Evolutionary conservation across 2,797 vertebrate species (phyloP).

Genomic region (Lophotriccus pileatus): DNA sequence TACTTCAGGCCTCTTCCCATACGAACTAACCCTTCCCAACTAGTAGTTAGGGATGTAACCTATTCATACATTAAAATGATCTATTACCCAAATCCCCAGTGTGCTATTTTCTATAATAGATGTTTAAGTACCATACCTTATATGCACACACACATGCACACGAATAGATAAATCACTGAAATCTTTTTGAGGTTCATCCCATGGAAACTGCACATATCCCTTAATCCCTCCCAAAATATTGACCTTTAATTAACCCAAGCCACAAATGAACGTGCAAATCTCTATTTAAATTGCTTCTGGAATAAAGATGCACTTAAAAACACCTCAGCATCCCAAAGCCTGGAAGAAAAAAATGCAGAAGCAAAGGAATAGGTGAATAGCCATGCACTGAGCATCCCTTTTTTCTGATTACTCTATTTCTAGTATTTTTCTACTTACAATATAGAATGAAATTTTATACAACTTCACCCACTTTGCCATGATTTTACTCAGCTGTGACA

Average conservation of each 20-base stretch:
- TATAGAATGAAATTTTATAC: not conserved
- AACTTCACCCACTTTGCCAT: not conserved
- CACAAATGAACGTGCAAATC: not conserved
- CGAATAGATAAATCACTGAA: slow-evolving; percentile 2
- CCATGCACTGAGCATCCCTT: not conserved
- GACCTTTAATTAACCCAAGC: not conserved
- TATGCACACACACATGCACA: not conserved
- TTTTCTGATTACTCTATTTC: not conserved
- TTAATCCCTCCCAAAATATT: not conserved
- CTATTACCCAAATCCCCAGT: slow-evolving; percentile 34
- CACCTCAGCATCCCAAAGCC: not conserved
- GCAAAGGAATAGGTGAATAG: not conserved
- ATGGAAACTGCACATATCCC: not conserved
- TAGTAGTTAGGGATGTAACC: slow-evolving; percentile 38
- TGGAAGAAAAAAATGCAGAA: not conserved
- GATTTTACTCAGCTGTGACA: not conserved
- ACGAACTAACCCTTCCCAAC: slow-evolving; percentile 28
- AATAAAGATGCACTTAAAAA: not conserved
- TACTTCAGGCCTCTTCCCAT: slow-evolving; percentile 45
- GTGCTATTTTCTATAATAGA: slow-evolving; percentile 60
- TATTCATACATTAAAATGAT: slow-evolving; percentile 61
- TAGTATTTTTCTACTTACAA: not conserved
- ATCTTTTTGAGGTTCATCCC: not conserved
- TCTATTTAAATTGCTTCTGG: not conserved
- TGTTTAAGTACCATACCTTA: slow-evolving; percentile 40